Percentiles rank a stretch among this genome's conserved stretches.
phyloP scores from a whole-genome alignment of 1,140 invertebrate species.

The Atta texana region DNA sequence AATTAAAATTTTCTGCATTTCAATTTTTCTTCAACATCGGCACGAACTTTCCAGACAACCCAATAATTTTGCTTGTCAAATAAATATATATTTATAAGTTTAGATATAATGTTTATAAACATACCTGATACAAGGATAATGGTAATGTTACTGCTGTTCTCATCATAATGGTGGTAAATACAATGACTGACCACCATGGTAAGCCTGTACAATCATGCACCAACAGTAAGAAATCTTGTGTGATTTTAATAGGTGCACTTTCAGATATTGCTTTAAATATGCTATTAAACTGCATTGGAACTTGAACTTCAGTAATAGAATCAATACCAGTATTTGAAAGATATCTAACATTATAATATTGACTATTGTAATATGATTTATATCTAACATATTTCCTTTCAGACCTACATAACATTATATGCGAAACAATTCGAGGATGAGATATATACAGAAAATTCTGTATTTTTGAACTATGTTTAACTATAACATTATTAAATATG shows the following conservation, averaged over 20 bases:
- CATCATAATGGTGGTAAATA: conserved; percentile 90
- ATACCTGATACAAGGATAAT: conserved; percentile 90
- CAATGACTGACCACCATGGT: conserved; percentile 94
- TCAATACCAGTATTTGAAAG: background rate
- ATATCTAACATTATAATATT: conserved; percentile 18
- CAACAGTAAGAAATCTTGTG: conserved; percentile 89
- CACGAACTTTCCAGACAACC: too few species aligned
- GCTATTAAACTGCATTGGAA: conserved; percentile 18
- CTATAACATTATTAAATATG: background rate
- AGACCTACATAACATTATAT: background rate
- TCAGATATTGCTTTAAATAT: conserved; percentile 86
- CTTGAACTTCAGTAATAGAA: background rate
- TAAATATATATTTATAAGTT: conserved; percentile 15
- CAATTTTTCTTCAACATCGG: too few species aligned
- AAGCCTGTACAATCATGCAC: conserved; percentile 91
- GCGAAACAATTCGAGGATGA: background rate
- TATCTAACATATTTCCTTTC: background rate
- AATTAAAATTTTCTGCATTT: too few species aligned
- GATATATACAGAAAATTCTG: background rate
- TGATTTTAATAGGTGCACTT: conserved; percentile 88
- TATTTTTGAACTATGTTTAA: background rate
- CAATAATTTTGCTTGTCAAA: background rate
- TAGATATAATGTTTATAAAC: background rate
- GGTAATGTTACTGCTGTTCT: conserved; percentile 91
- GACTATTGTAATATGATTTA: background rate